A percentile compares a stretch with the other conserved stretches of the same genome.
phyloP scores from a whole-genome alignment of 2,797 vertebrate species.

The Enteromius afrohamiltoni region DNA sequence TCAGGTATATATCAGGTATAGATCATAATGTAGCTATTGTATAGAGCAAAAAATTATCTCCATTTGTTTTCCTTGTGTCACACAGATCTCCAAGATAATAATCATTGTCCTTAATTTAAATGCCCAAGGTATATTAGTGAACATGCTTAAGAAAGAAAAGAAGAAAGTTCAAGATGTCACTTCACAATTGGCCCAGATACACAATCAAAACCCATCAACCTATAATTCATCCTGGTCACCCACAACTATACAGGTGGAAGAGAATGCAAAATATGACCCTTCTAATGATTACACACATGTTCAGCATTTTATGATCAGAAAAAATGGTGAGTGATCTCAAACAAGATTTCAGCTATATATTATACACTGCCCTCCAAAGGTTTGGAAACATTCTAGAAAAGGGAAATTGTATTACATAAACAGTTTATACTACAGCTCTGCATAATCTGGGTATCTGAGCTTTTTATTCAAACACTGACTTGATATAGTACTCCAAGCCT shows the following conservation, averaged over 20 bases:
- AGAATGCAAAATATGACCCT: conserved; percentile 53
- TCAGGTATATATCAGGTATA: no score
- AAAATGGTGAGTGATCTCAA: conserved; percentile 76
- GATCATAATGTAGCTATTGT: no score
- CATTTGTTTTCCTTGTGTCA: neutral
- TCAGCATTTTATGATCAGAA: conserved; percentile 59
- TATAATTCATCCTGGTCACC: conserved; percentile 47
- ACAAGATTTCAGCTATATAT: neutral
- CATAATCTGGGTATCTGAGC: no score
- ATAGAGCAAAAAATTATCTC: no score
- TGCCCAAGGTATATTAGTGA: conserved; percentile 84
- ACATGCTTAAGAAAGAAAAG: conserved; percentile 91
- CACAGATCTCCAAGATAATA: neutral
- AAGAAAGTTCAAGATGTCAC: conserved; percentile 76
- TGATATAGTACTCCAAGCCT: no score
- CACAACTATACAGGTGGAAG: conserved; percentile 50
- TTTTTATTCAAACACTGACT: no score
- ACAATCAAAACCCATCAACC: conserved; percentile 45
- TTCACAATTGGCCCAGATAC: conserved; percentile 62
- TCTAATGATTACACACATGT: conserved; percentile 48
- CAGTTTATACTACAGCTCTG: no score
- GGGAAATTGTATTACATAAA: no score
- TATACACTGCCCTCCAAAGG: no score
- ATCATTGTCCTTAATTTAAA: conserved; percentile 73
- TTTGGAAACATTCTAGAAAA: no score